phyloP scores from a whole-genome alignment of 2,797 vertebrate species.

The Siniperca scherzeri region DNA sequence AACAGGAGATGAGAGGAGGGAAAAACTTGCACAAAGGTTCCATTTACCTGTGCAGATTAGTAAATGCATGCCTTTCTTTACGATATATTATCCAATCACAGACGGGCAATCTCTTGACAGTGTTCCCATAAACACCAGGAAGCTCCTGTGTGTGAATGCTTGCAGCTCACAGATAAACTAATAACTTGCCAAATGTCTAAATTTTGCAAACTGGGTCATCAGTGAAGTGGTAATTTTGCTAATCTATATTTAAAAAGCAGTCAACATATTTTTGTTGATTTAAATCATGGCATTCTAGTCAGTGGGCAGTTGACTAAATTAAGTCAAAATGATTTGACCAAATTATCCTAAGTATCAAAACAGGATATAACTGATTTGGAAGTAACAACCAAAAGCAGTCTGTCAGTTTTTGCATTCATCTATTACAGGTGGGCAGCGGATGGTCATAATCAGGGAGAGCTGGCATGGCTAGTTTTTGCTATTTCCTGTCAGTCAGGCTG shows the following conservation, averaged over 20 bases:
- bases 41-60: neutral
- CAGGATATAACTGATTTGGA: neutral
- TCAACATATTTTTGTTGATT: neutral
- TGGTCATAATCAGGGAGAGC: conserved; percentile 19
- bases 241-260: neutral
- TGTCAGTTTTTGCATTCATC: neutral
- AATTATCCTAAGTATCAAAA: neutral
- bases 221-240: neutral
- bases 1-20: neutral
- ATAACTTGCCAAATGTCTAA: neutral
- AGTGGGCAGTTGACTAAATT: neutral
- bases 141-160: neutral
- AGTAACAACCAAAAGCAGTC: neutral
- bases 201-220: neutral
- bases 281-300: neutral
- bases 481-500: conserved; percentile 34
- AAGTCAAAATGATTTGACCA: neutral
- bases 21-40: neutral
- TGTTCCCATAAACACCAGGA: neutral
- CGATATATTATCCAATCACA: conserved; percentile 10
- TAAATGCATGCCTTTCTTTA: neutral
- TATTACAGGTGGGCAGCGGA: conserved; percentile 10
- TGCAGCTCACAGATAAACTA: neutral
- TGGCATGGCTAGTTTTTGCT: neutral
- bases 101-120: neutral